A percentile compares a stretch with the other conserved stretches of the same genome.
These are phyloP conservation scores for Isaurus tuberculatus DNA, from an alignment of 92 coral and sea anemone species.

Conservation along the genomic window DNA sequence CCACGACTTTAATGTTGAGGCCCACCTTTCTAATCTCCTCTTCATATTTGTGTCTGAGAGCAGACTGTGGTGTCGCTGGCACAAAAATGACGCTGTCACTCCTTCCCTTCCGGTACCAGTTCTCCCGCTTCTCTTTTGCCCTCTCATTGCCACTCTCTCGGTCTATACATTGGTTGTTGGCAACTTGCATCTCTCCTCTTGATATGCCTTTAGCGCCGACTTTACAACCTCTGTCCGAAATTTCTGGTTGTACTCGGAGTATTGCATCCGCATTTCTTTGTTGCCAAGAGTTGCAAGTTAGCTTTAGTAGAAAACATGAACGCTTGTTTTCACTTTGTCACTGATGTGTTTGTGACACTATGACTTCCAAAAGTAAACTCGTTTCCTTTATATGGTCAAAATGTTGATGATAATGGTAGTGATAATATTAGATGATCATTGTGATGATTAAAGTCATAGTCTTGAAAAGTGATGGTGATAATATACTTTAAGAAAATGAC, in stretches of 20 bases:
- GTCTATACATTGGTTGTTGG: constrained; percentile 38
- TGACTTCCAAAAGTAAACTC: no score
- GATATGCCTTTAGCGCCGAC: constrained; percentile 58
- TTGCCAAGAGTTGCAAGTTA: no score
- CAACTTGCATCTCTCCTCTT: constrained; percentile 20
- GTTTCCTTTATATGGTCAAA: no score
- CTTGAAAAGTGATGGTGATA: not conserved
- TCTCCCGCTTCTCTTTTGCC: constrained; percentile 35
- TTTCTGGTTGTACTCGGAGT: constrained; percentile 50
- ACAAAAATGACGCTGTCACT: constrained; percentile 52
- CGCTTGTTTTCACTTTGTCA: no score
- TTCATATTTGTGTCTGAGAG: constrained; percentile 35
- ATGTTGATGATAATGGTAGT: no score
- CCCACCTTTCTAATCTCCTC: no score
- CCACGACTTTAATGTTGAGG: constrained; percentile 35
- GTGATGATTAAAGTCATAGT: not conserved
- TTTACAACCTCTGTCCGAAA: constrained; percentile 51
- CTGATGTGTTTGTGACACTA: no score
- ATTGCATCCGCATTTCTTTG: constrained; percentile 19
- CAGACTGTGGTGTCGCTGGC: constrained; percentile 62
- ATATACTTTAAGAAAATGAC: not conserved
- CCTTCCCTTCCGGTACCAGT: constrained; percentile 59
- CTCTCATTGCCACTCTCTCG: constrained; percentile 26
- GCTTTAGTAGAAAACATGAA: no score
- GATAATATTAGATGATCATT: not conserved